These are phyloP conservation scores for Phalacrocorax carbo DNA, from an alignment of 2,113 vertebrate genomes.

Conservation along the genomic window DNA sequence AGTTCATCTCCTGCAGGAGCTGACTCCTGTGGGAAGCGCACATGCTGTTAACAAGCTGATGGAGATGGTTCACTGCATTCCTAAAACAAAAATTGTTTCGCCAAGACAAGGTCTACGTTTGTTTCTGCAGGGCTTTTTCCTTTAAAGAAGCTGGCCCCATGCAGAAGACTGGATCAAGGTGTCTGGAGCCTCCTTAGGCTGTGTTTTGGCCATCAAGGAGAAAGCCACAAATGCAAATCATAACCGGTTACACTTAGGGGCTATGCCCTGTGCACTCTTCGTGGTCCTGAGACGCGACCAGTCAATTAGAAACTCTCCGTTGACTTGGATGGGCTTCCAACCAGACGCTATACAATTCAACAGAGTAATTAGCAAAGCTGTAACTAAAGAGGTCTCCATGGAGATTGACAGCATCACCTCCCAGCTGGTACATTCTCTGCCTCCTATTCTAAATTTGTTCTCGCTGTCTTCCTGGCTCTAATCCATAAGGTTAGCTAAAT, in stretches of 20 bases:
- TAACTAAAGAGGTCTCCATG: constrained; percentile 56
- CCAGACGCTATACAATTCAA: constrained; percentile 1
- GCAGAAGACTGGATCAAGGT: background rate
- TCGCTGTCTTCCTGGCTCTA: constrained; percentile 29
- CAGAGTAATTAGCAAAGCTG: constrained; percentile 43
- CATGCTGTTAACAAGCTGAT: background rate
- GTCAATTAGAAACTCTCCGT: background rate
- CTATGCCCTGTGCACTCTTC: background rate
- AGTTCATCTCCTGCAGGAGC: background rate
- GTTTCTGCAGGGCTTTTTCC: background rate
- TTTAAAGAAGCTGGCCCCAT: background rate
- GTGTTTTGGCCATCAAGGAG: background rate
- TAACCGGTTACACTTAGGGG: background rate
- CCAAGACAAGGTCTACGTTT: background rate
- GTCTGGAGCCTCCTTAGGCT: background rate
- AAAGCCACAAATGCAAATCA: background rate
- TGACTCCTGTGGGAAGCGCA: background rate
- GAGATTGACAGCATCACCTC: constrained; percentile 61
- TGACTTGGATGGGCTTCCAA: constrained; percentile 20
- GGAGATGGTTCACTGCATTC: background rate
- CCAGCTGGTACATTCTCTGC: constrained; percentile 53
- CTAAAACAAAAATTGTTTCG: background rate
- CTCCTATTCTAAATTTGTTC: constrained; percentile 51
- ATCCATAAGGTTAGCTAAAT: constrained; percentile 27
- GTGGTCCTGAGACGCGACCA: background rate